Conservation (phyloP, 1,140 invertebrate species). For the Drosophila insularis region DNA sequence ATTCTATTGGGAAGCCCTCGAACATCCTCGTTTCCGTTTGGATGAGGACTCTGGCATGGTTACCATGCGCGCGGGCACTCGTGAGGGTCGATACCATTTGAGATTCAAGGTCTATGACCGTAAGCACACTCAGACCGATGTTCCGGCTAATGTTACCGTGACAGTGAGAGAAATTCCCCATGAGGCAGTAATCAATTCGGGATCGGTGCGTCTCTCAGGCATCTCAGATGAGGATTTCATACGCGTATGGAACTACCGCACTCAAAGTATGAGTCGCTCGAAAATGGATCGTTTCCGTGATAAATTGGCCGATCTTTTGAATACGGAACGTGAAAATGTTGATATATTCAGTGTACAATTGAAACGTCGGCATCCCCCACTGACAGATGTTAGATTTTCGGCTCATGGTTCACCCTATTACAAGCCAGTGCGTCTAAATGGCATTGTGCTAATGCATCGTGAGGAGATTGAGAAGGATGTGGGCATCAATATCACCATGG, state of each 20-base stretch:
- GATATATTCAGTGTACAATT: slow-evolving; percentile 97
- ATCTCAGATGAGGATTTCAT: slow-evolving; percentile 98
- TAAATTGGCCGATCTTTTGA: slow-evolving; percentile 92
- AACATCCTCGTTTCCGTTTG: slow-evolving; percentile 92
- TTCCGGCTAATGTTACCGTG: slow-evolving; percentile 95
- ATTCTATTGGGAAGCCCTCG: slow-evolving; percentile 94
- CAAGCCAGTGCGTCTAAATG: slow-evolving; percentile 96
- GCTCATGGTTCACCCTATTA: slow-evolving; percentile 98
- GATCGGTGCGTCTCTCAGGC: slow-evolving; percentile 95
- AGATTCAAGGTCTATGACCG: slow-evolving; percentile 96
- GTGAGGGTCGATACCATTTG: slow-evolving; percentile 92
- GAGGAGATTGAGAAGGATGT: slow-evolving; percentile 96
- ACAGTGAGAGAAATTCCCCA: slow-evolving; percentile 96
- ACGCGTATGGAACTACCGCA: slow-evolving; percentile 95
- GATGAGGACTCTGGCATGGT: slow-evolving; percentile 97
- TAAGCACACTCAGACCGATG: slow-evolving; percentile 95
- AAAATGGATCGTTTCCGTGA: slow-evolving; percentile 94
- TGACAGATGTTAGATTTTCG: slow-evolving; percentile 96
- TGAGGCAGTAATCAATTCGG: slow-evolving; percentile 97
- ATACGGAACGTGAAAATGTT: slow-evolving; percentile 93
- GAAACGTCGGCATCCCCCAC: slow-evolving; percentile 91
- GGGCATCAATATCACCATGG: slow-evolving; percentile 98
- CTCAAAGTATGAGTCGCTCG: slow-evolving; percentile 91
- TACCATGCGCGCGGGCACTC: slow-evolving; percentile 95
- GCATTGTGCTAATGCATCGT: slow-evolving; percentile 95